Evolutionary conservation across 2,888 invertebrate genomes (phyloP).

Genomic region (Volucella bombylans): DNA sequence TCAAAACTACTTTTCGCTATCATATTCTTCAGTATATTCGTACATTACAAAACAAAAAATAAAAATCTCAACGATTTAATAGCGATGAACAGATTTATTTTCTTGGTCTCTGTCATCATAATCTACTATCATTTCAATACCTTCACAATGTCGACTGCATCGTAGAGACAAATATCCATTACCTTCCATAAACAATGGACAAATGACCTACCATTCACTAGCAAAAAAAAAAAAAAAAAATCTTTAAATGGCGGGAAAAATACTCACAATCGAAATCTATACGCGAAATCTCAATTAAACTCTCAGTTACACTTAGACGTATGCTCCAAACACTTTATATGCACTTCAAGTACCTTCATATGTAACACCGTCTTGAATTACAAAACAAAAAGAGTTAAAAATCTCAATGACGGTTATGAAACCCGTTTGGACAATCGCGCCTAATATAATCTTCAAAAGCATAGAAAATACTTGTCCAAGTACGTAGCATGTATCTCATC

Average conservation of each 20-base stretch:
- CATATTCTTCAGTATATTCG: neutral
- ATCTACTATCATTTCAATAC: neutral
- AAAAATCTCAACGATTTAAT: neutral
- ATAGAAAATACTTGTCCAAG: conserved; percentile 27
- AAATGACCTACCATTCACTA: conserved; percentile 42
- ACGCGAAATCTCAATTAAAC: conserved; percentile 65
- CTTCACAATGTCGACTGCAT: conserved; percentile 30
- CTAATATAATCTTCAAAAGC: conserved; percentile 60
- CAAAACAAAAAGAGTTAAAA: conserved; percentile 40
- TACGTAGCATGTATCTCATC: neutral
- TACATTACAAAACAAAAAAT: neutral
- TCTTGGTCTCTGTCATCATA: neutral
- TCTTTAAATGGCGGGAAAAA: conserved; percentile 6
- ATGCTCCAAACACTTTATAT: conserved; percentile 57
- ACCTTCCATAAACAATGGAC: conserved; percentile 52
- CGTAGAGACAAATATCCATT: conserved; percentile 53
- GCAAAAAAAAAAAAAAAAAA: neutral
- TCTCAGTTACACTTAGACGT: conserved; percentile 60
- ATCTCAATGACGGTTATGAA: conserved; percentile 69
- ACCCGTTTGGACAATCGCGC: conserved; percentile 63
- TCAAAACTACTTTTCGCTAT: neutral
- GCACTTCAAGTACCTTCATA: conserved; percentile 71
- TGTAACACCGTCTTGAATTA: conserved; percentile 59
- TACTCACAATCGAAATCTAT: conserved; percentile 36
- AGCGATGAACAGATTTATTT: too few species aligned